Evolutionary conservation across 1,140 invertebrate species (phyloP).

Genomic region (Elymnias hypermnestra): DNA sequence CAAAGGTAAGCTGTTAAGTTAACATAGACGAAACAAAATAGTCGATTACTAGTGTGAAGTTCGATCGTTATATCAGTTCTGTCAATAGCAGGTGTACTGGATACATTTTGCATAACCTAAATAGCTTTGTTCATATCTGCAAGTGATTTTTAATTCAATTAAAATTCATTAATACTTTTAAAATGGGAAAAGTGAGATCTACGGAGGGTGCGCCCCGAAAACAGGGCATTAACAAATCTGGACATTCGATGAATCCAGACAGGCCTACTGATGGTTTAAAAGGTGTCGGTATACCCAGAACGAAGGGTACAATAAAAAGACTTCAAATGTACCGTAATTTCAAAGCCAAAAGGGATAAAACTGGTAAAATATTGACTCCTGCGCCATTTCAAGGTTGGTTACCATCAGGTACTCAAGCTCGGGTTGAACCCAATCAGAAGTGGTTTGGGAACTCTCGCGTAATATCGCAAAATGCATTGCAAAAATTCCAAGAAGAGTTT

Average conservation of each 20-base stretch:
- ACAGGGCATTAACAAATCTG: slow-evolving; percentile 86
- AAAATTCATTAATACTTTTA: too few relatives aligned
- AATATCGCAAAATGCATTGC: slow-evolving; percentile 94
- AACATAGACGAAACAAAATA: not conserved
- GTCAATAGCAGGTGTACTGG: not conserved
- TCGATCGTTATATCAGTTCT: not conserved
- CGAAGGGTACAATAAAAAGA: slow-evolving; percentile 95
- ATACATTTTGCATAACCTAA: too few relatives aligned
- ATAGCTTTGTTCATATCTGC: not conserved
- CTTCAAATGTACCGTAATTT: slow-evolving; percentile 98
- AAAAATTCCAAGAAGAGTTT: slow-evolving; percentile 98
- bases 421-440: slow-evolving; percentile 97
- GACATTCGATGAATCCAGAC: slow-evolving; percentile 93
- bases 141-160: slow-evolving; percentile 1
- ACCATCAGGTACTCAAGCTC: slow-evolving; percentile 91
- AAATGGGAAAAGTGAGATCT: slow-evolving; percentile 85
- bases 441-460: slow-evolving; percentile 98
- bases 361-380: slow-evolving; percentile 94
- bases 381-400: slow-evolving; percentile 96
- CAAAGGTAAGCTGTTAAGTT: not conserved
- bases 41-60: slow-evolving; percentile 1
- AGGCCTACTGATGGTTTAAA: slow-evolving; percentile 85
- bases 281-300: slow-evolving; percentile 90
- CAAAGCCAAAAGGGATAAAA: slow-evolving; percentile 93
- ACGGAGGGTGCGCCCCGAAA: slow-evolving; percentile 82